phyloP scores from a whole-genome alignment of 2,888 invertebrate species.

The Melieria omissa region DNA sequence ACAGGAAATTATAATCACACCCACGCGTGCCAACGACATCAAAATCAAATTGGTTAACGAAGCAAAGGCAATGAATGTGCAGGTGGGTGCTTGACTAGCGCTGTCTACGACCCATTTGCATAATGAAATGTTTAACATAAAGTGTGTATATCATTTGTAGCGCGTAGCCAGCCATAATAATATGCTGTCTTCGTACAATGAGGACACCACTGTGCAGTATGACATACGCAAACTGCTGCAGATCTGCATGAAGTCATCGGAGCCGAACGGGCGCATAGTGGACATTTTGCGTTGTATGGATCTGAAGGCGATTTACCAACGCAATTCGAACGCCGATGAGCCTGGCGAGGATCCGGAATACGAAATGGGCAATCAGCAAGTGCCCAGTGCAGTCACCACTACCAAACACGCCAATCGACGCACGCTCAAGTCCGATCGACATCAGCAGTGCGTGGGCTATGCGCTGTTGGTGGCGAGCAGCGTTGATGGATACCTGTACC shows the following conservation, averaged over 20 bases:
- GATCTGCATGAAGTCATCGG: conserved; percentile 63
- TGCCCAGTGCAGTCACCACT: conserved; percentile 57
- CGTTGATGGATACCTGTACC: conserved; percentile 80
- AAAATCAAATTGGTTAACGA: conserved; percentile 65
- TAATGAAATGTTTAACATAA: too few relatives aligned
- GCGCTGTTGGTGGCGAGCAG: conserved; percentile 62
- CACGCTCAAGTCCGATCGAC: conserved; percentile 69
- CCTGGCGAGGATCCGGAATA: conserved; percentile 54
- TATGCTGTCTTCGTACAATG: conserved; percentile 46
- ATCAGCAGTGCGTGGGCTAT: conserved; percentile 70
- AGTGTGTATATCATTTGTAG: conserved; percentile 30
- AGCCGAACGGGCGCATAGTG: conserved; percentile 58
- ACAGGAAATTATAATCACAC: conserved; percentile 75
- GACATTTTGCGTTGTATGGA: conserved; percentile 65
- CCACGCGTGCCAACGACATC: conserved; percentile 61
- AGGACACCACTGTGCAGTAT: conserved; percentile 60
- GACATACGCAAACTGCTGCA: conserved; percentile 62
- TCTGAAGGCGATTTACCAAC: conserved; percentile 63
- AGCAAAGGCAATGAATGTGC: conserved; percentile 65
- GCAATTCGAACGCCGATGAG: conserved; percentile 47
- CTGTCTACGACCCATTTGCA: background rate
- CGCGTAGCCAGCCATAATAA: conserved; percentile 54
- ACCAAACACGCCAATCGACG: conserved; percentile 57
- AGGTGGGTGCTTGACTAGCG: conserved; percentile 41
- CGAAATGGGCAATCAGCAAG: conserved; percentile 62